These are phyloP conservation scores for Ficedula albicollis DNA, from an alignment of 2,797 vertebrate species.

Conservation along the genomic window DNA sequence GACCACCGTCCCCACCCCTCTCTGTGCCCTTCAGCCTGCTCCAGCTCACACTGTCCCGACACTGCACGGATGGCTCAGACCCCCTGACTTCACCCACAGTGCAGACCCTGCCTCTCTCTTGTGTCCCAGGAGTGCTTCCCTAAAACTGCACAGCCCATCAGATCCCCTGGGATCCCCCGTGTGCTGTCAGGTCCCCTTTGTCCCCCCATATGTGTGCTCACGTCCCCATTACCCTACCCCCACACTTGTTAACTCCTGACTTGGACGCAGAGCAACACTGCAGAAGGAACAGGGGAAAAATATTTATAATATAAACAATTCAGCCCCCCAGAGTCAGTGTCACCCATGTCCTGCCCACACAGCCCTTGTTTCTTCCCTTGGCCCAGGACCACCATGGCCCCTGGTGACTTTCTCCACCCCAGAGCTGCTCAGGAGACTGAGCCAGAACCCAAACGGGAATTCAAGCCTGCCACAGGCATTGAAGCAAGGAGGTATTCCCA, in stretches of 20 bases:
- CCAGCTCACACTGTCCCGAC: not conserved
- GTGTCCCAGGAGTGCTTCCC: fast-evolving
- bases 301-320: slow-evolving; percentile 9
- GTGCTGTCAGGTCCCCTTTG: not conserved
- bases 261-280: not conserved
- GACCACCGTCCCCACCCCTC: fast-evolving
- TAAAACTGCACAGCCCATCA: fast-evolving
- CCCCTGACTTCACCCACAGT: fast-evolving
- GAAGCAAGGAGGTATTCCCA: fast-evolving
- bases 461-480: fast-evolving
- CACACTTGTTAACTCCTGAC: not conserved
- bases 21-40: not conserved
- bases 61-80: not conserved
- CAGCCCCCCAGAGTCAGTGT: not conserved
- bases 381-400: fast-evolving
- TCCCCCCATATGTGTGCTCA: fast-evolving
- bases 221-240: fast-evolving
- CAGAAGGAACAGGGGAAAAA: not conserved
- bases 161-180: fast-evolving
- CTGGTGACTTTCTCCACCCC: fast-evolving
- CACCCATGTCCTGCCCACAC: fast-evolving
- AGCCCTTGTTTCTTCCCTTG: fast-evolving
- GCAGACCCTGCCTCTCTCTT: fast-evolving
- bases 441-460: fast-evolving
- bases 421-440: not conserved